Conservation (phyloP, 1,140 invertebrate genomes). For the Solenopsis invicta region DNA sequence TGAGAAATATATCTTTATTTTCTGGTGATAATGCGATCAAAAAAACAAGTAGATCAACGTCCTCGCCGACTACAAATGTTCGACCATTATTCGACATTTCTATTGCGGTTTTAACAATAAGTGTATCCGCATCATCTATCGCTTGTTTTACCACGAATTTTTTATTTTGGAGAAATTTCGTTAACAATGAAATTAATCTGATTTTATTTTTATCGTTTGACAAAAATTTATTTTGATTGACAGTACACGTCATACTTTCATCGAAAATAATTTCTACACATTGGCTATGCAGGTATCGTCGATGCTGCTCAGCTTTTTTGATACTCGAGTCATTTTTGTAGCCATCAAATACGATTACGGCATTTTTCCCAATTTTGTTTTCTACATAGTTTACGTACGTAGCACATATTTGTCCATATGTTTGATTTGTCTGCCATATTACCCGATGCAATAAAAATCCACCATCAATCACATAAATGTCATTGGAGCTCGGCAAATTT, state of each 20-base stretch:
- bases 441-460: conserved; percentile 7
- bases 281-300: conserved; percentile 12
- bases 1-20: no score
- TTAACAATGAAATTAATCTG: no score
- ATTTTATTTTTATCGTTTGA: no score
- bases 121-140: no score
- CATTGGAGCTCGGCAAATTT: not conserved
- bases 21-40: no score
- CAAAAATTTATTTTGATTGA: conserved; percentile 5
- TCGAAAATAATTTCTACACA: conserved; percentile 1
- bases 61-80: no score
- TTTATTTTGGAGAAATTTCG: no score
- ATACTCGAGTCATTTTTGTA: conserved; percentile 10
- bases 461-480: conserved; percentile 6
- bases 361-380: not conserved
- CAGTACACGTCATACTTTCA: conserved; percentile 10
- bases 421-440: not conserved
- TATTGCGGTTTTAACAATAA: no score
- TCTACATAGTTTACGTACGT: not conserved
- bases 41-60: no score
- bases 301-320: conserved; percentile 12
- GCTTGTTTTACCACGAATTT: no score
- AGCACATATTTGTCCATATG: not conserved
- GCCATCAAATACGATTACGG: conserved; percentile 3
- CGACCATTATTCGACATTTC: no score